Evolutionary conservation across 2,797 vertebrate genomes (phyloP).

Genomic region (Tokudaia muenninki): DNA sequence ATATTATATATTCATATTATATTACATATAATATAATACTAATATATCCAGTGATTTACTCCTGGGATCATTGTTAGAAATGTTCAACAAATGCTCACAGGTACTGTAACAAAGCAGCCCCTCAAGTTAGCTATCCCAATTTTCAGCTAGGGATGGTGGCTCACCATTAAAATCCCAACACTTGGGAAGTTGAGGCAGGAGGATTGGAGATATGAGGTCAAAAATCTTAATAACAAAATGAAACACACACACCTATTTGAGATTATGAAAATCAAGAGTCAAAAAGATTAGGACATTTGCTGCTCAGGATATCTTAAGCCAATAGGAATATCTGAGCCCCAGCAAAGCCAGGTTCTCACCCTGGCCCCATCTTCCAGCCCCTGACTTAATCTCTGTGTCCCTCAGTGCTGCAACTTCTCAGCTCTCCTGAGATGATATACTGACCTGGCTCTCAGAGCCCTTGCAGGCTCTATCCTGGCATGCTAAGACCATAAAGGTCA

Average conservation of each 20-base stretch:
- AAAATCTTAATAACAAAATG: not conserved
- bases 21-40: no score
- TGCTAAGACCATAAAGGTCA: no score
- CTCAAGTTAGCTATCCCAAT: not conserved
- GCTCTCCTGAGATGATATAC: not conserved
- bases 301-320: not conserved
- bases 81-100: not conserved
- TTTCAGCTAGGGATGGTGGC: constrained; percentile 12
- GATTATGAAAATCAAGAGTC: not conserved
- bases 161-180: not conserved
- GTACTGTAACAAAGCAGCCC: not conserved
- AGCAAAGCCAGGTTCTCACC: not conserved
- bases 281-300: not conserved
- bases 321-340: not conserved
- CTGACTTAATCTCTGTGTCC: not conserved
- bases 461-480: not conserved
- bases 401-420: not conserved
- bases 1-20: no score
- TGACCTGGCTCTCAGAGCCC: not conserved
- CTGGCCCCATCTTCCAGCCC: not conserved
- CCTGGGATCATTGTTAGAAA: not conserved
- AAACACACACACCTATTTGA: not conserved
- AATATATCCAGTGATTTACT: not conserved
- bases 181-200: not conserved
- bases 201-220: not conserved